Evolutionary conservation across 2,888 invertebrate species (phyloP).

Genomic region (Drosophila robusta): DNA sequence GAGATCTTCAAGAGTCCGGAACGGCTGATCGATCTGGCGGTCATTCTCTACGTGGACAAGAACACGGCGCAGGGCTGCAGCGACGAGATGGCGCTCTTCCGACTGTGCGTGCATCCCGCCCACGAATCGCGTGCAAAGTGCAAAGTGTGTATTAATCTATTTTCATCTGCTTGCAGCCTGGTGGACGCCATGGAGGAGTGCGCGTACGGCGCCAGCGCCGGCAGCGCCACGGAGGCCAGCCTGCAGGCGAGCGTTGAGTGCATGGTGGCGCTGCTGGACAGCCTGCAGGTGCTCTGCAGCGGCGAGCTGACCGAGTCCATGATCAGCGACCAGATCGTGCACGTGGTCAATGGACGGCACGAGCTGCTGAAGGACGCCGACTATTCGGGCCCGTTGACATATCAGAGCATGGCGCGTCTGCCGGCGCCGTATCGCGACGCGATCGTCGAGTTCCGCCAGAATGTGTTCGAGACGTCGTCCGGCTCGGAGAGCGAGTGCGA

Average conservation of each 20-base stretch:
- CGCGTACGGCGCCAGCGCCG: conserved; percentile 88
- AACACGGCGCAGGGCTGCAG: conserved; percentile 88
- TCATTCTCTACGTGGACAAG: conserved; percentile 88
- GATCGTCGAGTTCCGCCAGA: conserved; percentile 89
- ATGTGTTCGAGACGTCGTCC: conserved; percentile 87
- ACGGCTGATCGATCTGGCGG: conserved; percentile 89
- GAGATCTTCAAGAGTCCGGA: conserved; percentile 91
- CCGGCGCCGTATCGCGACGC: conserved; percentile 93
- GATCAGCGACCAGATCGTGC: conserved; percentile 86
- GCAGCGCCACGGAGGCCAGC: conserved; percentile 90
- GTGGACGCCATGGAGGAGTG: conserved; percentile 97
- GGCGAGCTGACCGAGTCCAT: conserved; percentile 89
- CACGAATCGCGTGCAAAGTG: not conserved
- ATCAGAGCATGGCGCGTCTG: conserved; percentile 92
- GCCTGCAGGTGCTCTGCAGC: conserved; percentile 93
- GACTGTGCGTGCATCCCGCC: conserved; percentile 86
- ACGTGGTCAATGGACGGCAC: conserved; percentile 89
- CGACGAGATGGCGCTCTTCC: conserved; percentile 93
- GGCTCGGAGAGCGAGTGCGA: conserved; percentile 89
- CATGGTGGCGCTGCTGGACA: conserved; percentile 92
- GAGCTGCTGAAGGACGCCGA: conserved; percentile 90
- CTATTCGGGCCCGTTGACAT: conserved; percentile 93
- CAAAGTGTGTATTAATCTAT: not conserved
- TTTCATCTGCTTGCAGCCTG: conserved; percentile 86
- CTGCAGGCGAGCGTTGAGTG: conserved; percentile 93